A percentile compares a stretch with the other conserved stretches of the same genome.
Evolutionary conservation across 2,888 invertebrate genomes (phyloP).

Genomic region (Gerris lacustris): DNA sequence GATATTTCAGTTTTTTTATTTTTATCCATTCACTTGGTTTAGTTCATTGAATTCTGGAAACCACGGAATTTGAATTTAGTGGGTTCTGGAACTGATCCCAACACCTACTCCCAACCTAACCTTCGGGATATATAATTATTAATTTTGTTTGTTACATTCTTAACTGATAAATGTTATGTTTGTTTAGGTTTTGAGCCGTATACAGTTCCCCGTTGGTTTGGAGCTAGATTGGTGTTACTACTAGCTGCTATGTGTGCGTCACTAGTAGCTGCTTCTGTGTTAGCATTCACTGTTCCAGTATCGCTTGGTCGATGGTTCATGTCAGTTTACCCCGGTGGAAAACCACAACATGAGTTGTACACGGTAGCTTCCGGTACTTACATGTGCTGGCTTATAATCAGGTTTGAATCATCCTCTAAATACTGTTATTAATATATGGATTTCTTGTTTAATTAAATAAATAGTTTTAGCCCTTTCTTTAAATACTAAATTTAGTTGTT

Average conservation of each 20-base stretch:
- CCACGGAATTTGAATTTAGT: no score
- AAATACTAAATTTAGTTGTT: no score
- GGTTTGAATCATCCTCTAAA: background rate
- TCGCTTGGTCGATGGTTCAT: constrained; percentile 79
- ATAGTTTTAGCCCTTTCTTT: no score
- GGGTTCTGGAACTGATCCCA: no score
- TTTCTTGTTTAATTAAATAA: no score
- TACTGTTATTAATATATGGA: no score
- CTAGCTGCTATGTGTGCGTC: constrained; percentile 70
- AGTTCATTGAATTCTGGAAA: no score
- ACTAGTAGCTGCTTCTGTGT: constrained; percentile 66
- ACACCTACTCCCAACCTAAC: no score
- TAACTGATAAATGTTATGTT: background rate
- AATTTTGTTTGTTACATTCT: no score
- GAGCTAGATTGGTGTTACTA: constrained; percentile 50
- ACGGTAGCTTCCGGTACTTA: constrained; percentile 91
- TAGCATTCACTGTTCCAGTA: constrained; percentile 79
- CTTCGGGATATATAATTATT: no score
- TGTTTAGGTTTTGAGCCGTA: constrained; percentile 55
- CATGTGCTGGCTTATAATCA: constrained; percentile 83
- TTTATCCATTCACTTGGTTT: no score
- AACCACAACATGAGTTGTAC: constrained; percentile 75
- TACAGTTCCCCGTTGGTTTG: constrained; percentile 70
- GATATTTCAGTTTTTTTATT: no score
- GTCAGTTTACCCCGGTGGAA: constrained; percentile 66